Evolutionary conservation across 1,140 invertebrate genomes (phyloP).

Genomic region (Diorhabda sublineata): DNA sequence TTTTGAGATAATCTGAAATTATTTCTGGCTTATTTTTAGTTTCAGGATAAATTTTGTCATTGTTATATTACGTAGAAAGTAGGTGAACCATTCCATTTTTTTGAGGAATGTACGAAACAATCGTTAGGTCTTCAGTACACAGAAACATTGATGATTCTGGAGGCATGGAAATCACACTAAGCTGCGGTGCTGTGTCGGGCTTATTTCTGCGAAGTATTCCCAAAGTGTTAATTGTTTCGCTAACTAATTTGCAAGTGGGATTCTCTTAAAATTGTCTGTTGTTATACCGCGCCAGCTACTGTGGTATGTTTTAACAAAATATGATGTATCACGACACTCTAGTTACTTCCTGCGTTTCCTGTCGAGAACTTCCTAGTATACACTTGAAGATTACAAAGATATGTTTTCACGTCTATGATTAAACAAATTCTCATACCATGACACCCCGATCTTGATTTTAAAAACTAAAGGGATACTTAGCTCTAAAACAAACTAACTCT

Average conservation of each 20-base stretch:
- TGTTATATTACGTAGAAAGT: slow-evolving; percentile 30
- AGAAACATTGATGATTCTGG: slow-evolving; percentile 32
- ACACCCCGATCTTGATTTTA: neutral
- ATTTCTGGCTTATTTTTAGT: slow-evolving; percentile 37
- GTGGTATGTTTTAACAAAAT: neutral
- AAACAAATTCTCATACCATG: slow-evolving; percentile 25
- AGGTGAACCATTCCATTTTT: slow-evolving; percentile 34
- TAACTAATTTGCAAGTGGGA: slow-evolving; percentile 30
- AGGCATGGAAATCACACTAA: neutral
- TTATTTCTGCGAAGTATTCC: slow-evolving; percentile 40
- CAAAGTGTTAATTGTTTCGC: slow-evolving; percentile 26
- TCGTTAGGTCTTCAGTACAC: slow-evolving; percentile 31
- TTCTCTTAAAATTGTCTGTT: slow-evolving; percentile 23
- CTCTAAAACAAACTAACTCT: slow-evolving; percentile 20
- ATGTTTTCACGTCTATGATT: slow-evolving; percentile 22
- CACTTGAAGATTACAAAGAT: slow-evolving; percentile 24
- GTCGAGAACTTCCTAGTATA: slow-evolving; percentile 26
- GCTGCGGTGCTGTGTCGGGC: slow-evolving; percentile 9
- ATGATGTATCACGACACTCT: too few species aligned
- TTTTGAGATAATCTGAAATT: slow-evolving; percentile 31
- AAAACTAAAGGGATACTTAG: slow-evolving; percentile 14
- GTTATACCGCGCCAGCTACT: slow-evolving; percentile 18
- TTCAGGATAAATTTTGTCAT: too few species aligned
- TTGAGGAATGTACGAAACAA: slow-evolving; percentile 34
- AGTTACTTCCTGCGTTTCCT: too few species aligned